Conservation (phyloP, 2,113 vertebrate species). For the Polypterus bichir region DNA sequence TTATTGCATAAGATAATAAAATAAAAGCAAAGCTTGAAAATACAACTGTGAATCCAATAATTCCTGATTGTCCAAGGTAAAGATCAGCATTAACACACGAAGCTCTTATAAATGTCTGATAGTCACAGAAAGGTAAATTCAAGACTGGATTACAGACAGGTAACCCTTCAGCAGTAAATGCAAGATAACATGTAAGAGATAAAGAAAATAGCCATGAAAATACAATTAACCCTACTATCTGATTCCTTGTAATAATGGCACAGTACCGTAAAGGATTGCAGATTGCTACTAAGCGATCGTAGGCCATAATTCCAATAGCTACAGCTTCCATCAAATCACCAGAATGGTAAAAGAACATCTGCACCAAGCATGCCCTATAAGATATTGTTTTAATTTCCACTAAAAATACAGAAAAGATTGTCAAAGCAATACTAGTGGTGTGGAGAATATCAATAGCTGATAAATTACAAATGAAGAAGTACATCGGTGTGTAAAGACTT, state of each 20-base stretch:
- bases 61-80: conserved; percentile 19
- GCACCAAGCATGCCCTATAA: conserved; percentile 20
- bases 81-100: conserved; percentile 22
- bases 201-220: conserved; percentile 19
- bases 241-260: conserved; percentile 19
- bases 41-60: conserved; percentile 14
- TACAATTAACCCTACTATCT: conserved; percentile 6
- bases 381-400: conserved; percentile 18
- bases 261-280: conserved; percentile 22
- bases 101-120: conserved; percentile 13
- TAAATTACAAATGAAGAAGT: conserved; percentile 28
- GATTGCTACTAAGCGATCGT: conserved; percentile 26
- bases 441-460: conserved; percentile 25
- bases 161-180: conserved; percentile 12
- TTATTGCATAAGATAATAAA: conserved; percentile 18
- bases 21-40: conserved; percentile 25
- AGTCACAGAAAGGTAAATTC: conserved; percentile 25
- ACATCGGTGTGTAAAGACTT: conserved; percentile 30
- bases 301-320: conserved; percentile 25
- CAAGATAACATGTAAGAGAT: conserved; percentile 1
- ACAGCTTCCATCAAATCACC: conserved; percentile 24
- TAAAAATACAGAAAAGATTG: conserved; percentile 20
- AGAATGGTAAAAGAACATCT: conserved; percentile 18
- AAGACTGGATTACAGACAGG: conserved; percentile 20
- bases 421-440: conserved; percentile 19